phyloP scores from a whole-genome alignment of 2,797 vertebrate genomes.

The Fringilla coelebs region DNA sequence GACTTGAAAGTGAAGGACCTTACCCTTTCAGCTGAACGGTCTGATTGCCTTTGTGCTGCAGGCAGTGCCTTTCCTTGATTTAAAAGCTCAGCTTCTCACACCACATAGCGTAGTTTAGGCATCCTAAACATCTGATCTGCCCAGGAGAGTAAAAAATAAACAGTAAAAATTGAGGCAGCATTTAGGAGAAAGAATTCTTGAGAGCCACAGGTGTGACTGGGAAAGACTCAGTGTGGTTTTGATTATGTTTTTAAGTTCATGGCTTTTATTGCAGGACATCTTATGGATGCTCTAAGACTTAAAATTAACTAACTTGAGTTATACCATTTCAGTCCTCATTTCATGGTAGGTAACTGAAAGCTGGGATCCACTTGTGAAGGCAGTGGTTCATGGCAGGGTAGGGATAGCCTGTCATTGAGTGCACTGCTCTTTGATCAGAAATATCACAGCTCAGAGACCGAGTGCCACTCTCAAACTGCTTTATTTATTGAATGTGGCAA shows the following conservation, averaged over 20 bases:
- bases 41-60: not conserved
- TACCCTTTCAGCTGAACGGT: not conserved
- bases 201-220: not conserved
- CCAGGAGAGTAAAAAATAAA: not conserved
- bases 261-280: not conserved
- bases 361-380: not conserved
- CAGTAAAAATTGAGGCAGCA: not conserved
- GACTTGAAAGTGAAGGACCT: not conserved
- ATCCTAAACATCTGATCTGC: not conserved
- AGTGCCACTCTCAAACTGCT: not conserved
- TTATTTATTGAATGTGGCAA: not conserved
- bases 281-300: not conserved
- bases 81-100: not conserved
- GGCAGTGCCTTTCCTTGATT: not conserved
- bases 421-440: not conserved
- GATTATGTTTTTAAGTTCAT: not conserved
- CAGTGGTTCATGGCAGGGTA: not conserved
- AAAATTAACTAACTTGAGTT: not conserved
- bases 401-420: not conserved
- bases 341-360: not conserved
- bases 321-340: not conserved
- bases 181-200: not conserved
- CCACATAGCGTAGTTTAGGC: rapidly evolving
- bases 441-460: not conserved
- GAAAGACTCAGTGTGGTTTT: not conserved